Evolutionary conservation across 2,888 invertebrate species (phyloP), one percentile per base, ranked within the genome.

Genomic region (Tethea ocularis): DNA sequence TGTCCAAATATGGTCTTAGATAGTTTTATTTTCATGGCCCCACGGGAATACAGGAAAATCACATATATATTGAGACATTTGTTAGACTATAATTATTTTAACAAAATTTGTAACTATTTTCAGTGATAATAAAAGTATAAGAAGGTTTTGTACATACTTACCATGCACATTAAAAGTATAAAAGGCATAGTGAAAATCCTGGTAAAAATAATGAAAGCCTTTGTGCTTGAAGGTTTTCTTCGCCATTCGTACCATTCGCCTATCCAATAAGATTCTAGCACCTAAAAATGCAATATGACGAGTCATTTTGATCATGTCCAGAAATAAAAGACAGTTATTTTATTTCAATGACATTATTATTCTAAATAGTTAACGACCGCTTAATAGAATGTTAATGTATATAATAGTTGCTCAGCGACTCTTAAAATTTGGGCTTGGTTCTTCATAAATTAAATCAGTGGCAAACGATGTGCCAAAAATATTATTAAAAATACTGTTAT

Each of bases 241-340:
- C 91, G 91, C 94, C 95, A 95, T 60, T 91, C 83, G 83, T 93
- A 88, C 91, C 94, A 95, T 20, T 94, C 91, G 1, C 95, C 96
- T 52, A 94, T 88, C 96, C 96, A 96, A 60, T 94, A 94, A 36
- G 94, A 93, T 68, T 95, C 95, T 68, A 96, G 82, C 20, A 86
- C 87, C 88, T 87, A 66, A 29, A 38, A 70, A 69, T 36, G 22
- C 33, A 54, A 54, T 15, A 13, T 36, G 20, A n/a, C 23, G 41
- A 46, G 11, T 17, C 10, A n/a, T 13, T 26, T 4, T 29, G 33
- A 24, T 56, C 46, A 46, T 56, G 24, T 11, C 46, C n/a, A 46
- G 24, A 56, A 56, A 41, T 24, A 56, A 22, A 41, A 24, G 15
- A 41, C 41, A 4, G 24, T 41, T 23, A 38, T 17, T 23, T n/a